A percentile compares a stretch with the other conserved stretches of the same genome.
These are phyloP conservation scores for Sorex araneus DNA, from an alignment of 2,113 vertebrate genomes.

Conservation along the genomic window DNA sequence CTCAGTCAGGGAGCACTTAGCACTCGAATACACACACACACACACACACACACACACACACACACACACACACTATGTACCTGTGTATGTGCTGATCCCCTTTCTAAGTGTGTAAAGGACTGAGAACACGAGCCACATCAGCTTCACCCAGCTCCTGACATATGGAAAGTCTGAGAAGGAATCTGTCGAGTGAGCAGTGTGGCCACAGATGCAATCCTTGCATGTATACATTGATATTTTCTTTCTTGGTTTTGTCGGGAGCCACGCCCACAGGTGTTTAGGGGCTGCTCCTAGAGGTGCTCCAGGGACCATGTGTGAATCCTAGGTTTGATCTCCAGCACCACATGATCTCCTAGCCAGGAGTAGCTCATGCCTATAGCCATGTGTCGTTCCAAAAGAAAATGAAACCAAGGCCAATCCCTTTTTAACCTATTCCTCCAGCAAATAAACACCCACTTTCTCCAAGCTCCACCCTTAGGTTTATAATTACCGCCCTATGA, in stretches of 20 bases:
- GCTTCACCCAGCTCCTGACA: not conserved
- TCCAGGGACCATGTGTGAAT: no score
- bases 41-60: not conserved
- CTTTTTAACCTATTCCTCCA: constrained; percentile 18
- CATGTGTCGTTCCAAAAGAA: no score
- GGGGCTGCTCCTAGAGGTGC: no score
- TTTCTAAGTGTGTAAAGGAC: constrained; percentile 16
- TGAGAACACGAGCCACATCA: not conserved
- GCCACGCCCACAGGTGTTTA: no score
- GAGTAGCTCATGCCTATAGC: no score
- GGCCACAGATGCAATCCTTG: not conserved
- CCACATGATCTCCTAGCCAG: no score
- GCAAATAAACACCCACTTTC: constrained; percentile 44
- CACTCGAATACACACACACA: not conserved
- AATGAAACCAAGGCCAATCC: not conserved
- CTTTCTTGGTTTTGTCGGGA: no score
- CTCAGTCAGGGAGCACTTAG: not conserved
- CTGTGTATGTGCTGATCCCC: not conserved
- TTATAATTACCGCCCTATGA: not conserved
- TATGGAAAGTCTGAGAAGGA: constrained; percentile 45
- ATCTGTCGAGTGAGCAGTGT: constrained; percentile 32
- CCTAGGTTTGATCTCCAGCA: no score
- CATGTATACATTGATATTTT: not conserved
- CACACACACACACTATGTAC: not conserved
- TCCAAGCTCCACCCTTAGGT: constrained; percentile 42